These are phyloP conservation scores for Artibeus lituratus DNA, from an alignment of 2,797 vertebrate species.

Conservation along the genomic window DNA sequence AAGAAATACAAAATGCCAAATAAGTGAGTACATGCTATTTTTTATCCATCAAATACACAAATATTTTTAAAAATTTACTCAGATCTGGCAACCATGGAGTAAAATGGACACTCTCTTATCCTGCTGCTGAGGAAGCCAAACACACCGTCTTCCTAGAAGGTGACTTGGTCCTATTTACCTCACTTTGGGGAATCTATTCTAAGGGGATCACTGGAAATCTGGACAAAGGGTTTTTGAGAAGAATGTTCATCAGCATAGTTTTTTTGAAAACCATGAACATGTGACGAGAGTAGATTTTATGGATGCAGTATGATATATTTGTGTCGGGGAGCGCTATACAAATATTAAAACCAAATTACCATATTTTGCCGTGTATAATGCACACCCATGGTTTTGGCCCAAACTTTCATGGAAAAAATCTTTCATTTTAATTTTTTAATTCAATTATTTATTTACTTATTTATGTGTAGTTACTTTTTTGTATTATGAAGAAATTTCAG, in stretches of 20 bases:
- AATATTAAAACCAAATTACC: not conserved
- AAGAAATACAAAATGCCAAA: not conserved
- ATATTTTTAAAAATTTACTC: not conserved
- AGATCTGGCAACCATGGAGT: accelerated
- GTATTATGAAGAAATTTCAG: too few relatives aligned
- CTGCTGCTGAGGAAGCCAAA: not conserved
- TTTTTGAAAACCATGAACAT: not conserved
- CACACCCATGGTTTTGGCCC: too few relatives aligned
- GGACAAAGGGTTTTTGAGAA: not conserved
- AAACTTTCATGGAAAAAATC: too few relatives aligned
- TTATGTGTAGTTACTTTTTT: too few relatives aligned
- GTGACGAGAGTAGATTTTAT: not conserved
- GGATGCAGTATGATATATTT: not conserved
- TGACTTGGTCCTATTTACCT: not conserved
- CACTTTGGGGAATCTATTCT: not conserved
- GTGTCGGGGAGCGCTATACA: not conserved
- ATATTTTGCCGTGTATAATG: too few relatives aligned
- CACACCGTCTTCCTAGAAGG: not conserved
- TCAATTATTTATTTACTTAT: too few relatives aligned
- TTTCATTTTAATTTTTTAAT: too few relatives aligned
- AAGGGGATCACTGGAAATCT: not conserved
- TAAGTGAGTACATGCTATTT: not conserved
- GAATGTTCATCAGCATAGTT: not conserved
- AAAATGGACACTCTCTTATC: not conserved
- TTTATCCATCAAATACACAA: not conserved